Percentiles rank a stretch among this genome's conserved stretches.
Evolutionary conservation across 2,113 vertebrate genomes (phyloP).

Genomic region (Apus apus): DNA sequence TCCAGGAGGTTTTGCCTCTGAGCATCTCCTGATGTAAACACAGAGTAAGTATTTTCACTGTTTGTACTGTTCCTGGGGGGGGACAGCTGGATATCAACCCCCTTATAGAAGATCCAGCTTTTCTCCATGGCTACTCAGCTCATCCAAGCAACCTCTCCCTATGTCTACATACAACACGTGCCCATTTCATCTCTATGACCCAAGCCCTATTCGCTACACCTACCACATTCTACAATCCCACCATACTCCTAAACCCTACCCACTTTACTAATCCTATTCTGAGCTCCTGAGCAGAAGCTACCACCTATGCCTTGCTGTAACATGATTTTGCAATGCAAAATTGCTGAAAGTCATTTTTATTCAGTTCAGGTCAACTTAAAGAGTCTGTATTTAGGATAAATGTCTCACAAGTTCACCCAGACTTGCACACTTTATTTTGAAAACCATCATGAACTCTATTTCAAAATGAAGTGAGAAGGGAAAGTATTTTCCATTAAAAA

Average conservation of each 20-base stretch:
- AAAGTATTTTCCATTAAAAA: not conserved
- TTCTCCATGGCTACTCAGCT: not conserved
- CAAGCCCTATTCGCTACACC: not conserved
- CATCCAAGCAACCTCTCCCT: not conserved
- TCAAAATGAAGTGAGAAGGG: not conserved
- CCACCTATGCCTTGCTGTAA: not conserved
- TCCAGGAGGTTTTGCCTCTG: not conserved
- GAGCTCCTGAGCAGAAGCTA: not conserved
- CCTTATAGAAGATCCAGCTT: not conserved
- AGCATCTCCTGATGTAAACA: not conserved
- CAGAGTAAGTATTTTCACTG: not conserved
- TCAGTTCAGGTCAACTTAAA: not conserved
- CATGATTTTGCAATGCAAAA: not conserved
- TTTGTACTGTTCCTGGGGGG: not conserved
- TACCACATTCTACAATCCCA: not conserved
- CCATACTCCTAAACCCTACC: not conserved
- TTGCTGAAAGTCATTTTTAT: not conserved
- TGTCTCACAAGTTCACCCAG: not conserved
- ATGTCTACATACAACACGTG: not conserved
- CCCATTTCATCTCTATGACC: not conserved
- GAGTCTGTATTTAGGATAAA: not conserved
- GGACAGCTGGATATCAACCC: not conserved
- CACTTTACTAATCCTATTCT: not conserved
- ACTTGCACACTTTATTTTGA: not conserved
- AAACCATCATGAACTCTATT: not conserved